Evolutionary conservation across 1,140 invertebrate species (phyloP).

Genomic region (Helicoverpa armigera): DNA sequence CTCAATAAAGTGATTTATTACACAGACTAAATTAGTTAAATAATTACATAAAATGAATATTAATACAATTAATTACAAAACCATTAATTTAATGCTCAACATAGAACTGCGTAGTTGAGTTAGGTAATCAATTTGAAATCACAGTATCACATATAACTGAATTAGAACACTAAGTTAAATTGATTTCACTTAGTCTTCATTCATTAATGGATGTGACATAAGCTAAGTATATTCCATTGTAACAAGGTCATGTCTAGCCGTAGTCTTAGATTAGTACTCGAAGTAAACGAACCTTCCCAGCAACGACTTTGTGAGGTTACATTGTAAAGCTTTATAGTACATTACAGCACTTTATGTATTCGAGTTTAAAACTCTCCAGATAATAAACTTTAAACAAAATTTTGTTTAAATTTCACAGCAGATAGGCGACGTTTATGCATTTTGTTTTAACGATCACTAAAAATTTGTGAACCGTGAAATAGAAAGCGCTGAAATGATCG

Average conservation of each 20-base stretch:
- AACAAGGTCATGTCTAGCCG: conserved; percentile 21
- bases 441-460: conserved; percentile 60
- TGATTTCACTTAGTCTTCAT: conserved; percentile 12
- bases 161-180: background rate
- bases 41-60: background rate
- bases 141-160: background rate
- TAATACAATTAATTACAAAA: no score
- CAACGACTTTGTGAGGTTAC: conserved; percentile 14
- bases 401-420: conserved; percentile 54
- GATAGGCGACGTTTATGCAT: conserved; percentile 48
- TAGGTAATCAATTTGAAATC: conserved; percentile 28
- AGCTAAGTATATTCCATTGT: background rate
- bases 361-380: conserved; percentile 36
- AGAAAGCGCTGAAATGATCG: conserved; percentile 53
- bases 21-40: background rate
- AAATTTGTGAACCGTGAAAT: conserved; percentile 61
- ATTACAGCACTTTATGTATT: conserved; percentile 4
- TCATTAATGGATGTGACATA: conserved; percentile 11
- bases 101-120: no score
- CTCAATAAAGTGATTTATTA: no score
- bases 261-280: conserved; percentile 9
- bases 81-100: no score
- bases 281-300: conserved; percentile 22
- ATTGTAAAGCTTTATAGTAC: conserved; percentile 25
- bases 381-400: conserved; percentile 50